These are phyloP conservation scores for Cettia cetti DNA, from an alignment of 2,113 vertebrate species.

Conservation along the genomic window DNA sequence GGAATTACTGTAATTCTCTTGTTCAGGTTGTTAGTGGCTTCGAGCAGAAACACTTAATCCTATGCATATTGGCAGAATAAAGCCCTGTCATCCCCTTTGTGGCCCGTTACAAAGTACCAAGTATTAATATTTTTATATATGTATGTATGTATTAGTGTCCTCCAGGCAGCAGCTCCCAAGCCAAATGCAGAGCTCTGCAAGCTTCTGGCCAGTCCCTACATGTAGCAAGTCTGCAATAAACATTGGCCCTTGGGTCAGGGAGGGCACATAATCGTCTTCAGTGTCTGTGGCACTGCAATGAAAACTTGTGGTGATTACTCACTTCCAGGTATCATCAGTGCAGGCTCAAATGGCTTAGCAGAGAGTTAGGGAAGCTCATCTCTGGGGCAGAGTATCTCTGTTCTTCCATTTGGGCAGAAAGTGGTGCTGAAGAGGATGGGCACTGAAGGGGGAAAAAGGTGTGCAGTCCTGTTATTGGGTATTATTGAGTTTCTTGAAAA, in stretches of 20 bases:
- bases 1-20: conserved; percentile 45
- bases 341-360: not conserved
- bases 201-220: not conserved
- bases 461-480: not conserved
- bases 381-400: not conserved
- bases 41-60: conserved; percentile 43
- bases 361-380: not conserved
- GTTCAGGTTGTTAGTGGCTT: conserved; percentile 34
- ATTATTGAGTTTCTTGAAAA: not conserved
- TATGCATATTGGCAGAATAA: conserved; percentile 49
- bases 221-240: not conserved
- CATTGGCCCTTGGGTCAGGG: not conserved
- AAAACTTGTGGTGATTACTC: not conserved
- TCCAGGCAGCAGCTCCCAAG: not conserved
- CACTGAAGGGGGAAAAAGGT: not conserved
- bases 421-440: not conserved
- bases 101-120: not conserved
- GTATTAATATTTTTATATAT: not conserved
- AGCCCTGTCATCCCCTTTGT: conserved; percentile 22
- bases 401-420: not conserved
- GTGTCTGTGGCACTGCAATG: not conserved
- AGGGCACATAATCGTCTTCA: not conserved
- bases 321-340: not conserved
- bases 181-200: not conserved
- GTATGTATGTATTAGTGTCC: not conserved